phyloP scores from a whole-genome alignment of 2,113 vertebrate genomes.

The Oncorhynchus tshawytscha region DNA sequence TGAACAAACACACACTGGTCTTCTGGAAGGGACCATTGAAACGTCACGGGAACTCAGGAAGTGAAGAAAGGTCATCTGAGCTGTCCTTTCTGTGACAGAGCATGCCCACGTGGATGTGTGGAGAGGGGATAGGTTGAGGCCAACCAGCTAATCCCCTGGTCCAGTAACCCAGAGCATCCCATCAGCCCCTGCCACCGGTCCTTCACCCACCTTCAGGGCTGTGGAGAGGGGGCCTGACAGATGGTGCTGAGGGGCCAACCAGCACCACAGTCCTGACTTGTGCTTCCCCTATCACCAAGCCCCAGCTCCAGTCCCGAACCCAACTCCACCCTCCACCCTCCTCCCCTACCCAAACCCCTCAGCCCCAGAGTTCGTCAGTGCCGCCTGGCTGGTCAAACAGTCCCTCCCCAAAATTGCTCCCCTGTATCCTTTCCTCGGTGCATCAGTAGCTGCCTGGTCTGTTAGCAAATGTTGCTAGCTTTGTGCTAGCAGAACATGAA shows the following conservation, averaged over 20 bases:
- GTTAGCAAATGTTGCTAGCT: slow-evolving; percentile 24
- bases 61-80: background rate
- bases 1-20: too few relatives aligned
- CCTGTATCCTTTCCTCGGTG: slow-evolving; percentile 9
- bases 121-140: background rate
- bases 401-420: slow-evolving; percentile 54
- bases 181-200: slow-evolving; percentile 68
- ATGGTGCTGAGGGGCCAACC: slow-evolving; percentile 67
- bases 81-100: slow-evolving; percentile 29
- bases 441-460: slow-evolving; percentile 50
- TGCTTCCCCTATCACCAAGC: slow-evolving; percentile 46
- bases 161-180: slow-evolving; percentile 33
- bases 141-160: slow-evolving; percentile 26
- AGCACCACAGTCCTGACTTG: slow-evolving; percentile 42
- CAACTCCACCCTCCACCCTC: slow-evolving; percentile 52
- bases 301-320: slow-evolving; percentile 54
- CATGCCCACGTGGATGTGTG: slow-evolving; percentile 14
- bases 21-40: too few relatives aligned
- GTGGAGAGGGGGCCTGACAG: slow-evolving; percentile 59
- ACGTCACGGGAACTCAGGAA: too few relatives aligned
- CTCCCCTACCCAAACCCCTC: slow-evolving; percentile 39
- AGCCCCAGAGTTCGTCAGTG: slow-evolving; percentile 65
- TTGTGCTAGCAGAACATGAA: background rate
- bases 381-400: slow-evolving; percentile 69
- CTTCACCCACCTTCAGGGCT: slow-evolving; percentile 57